Base-by-base conservation (phyloP, 2,888 invertebrate species). In the Epirrita christyi region DNA sequence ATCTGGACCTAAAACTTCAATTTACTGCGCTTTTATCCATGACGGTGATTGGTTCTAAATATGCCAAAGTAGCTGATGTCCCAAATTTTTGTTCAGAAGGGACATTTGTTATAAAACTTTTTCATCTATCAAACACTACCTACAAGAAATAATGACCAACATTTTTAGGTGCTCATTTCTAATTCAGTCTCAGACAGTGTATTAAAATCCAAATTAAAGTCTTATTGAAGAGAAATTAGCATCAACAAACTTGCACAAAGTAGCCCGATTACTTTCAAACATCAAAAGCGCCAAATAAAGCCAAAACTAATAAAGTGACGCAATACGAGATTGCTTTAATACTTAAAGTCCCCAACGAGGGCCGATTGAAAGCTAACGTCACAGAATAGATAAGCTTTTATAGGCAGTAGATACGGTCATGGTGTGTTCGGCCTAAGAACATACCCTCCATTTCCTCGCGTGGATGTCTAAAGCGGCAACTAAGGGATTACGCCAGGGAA, bases 251-350 rank as follows among this genome's bases (percentile, higher is more conserved):
- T 47, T 13, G 71, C 72, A 80, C 75, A 81, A 79, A 83, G 78
- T 74, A 78, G 75, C 73, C 55, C 73, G 77, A 86, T 85, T 85
- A 78, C 81, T 85, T 80, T 76, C 71, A 76, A 82, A 89, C 88
- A 88, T 90, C 91, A 91, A 91, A 89, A 86, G 86, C 78, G 76
- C 80, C 78, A 82, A 83, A 85, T 85, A 83, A 86, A 88, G 81
- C 78, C 77, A 76, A 78, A 88, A 85, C 82, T 89, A 91, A 90
- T 90, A 90, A 88, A 84, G 87, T 85, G 87, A 82, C 85, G 85
- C 85, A 81, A 81, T 80, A 77, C 75, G 82, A 86, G 89, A 89
- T 88, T 86, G 86, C 88, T 90, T 89, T 88, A 90, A 90, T 88
- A 79, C 80, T 83, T 82, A 27, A 48, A 81, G 76, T 83, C 80